A percentile compares a stretch with the other conserved stretches of the same genome.
phyloP scores from a whole-genome alignment of 2,888 invertebrate species.

The Crepidodera aurea region DNA sequence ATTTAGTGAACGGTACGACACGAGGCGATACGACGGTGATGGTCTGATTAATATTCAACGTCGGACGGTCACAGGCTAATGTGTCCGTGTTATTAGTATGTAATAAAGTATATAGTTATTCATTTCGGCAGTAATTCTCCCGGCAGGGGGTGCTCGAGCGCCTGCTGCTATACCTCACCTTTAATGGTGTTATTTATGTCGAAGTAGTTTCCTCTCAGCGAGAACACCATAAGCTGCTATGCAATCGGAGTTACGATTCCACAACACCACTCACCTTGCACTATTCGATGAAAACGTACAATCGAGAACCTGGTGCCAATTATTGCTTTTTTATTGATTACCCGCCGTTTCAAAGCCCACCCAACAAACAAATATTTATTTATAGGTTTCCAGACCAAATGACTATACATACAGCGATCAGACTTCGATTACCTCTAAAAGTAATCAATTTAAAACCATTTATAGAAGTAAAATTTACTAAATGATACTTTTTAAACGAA shows the following conservation, averaged over 20 bases:
- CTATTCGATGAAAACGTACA: conserved; percentile 42
- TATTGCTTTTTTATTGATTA: conserved; percentile 39
- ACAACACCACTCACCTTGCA: conserved; percentile 34
- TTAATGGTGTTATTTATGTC: conserved; percentile 64
- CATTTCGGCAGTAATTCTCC: conserved; percentile 63
- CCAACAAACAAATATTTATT: neutral
- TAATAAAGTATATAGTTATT: conserved; percentile 64
- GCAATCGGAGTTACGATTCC: conserved; percentile 27
- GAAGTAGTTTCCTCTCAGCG: conserved; percentile 54
- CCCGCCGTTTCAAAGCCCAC: conserved; percentile 15
- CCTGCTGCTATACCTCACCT: conserved; percentile 63
- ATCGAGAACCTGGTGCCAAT: conserved; percentile 36
- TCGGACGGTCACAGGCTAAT: conserved; percentile 59
- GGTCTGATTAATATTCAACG: conserved; percentile 52
- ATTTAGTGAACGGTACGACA: conserved; percentile 41
- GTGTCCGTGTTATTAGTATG: conserved; percentile 62
- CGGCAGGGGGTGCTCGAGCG: conserved; percentile 57
- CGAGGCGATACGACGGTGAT: conserved; percentile 49
- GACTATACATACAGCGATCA: too few species aligned
- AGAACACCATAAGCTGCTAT: conserved; percentile 49
- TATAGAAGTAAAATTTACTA: too few species aligned
- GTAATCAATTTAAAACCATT: too few species aligned
- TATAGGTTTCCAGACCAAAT: too few species aligned
- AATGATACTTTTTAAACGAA: too few species aligned
- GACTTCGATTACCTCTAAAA: too few species aligned